A percentile compares a stretch with the other conserved stretches of the same genome.
phyloP scores from a whole-genome alignment of 2,888 invertebrate genomes.

The Zaprionus obscuricornis region DNA sequence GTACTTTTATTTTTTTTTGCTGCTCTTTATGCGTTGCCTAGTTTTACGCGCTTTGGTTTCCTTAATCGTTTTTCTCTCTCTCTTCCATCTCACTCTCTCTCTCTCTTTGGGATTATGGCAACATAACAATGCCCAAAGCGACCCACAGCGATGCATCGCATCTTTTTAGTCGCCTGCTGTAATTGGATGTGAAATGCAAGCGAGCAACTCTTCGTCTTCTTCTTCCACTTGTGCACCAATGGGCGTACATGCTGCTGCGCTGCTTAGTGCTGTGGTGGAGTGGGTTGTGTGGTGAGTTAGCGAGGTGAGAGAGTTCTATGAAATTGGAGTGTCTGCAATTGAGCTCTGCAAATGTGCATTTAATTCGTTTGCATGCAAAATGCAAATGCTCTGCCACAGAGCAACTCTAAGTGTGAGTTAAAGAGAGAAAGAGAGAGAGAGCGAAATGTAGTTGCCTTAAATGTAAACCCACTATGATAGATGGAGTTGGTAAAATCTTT shows the following conservation, averaged over 20 bases:
- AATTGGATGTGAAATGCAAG: conserved; percentile 67
- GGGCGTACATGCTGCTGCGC: no score
- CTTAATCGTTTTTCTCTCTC: conserved; percentile 68
- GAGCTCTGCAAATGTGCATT: conserved; percentile 70
- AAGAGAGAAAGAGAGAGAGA: conserved; percentile 10
- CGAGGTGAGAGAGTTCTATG: conserved; percentile 2
- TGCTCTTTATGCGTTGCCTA: conserved; percentile 40
- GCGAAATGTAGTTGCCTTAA: conserved; percentile 2
- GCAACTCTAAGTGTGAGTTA: conserved; percentile 18
- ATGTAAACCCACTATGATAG: conserved; percentile 62
- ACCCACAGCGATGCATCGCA: conserved; percentile 43
- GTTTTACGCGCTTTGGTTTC: conserved; percentile 70
- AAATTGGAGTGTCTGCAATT: conserved; percentile 53
- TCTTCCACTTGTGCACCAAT: no score
- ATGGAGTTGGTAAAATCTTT: conserved; percentile 74
- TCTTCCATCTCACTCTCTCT: background rate
- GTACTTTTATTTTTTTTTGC: background rate
- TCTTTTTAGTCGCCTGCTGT: conserved; percentile 51
- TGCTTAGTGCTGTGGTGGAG: no score
- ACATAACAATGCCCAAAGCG: conserved; percentile 75
- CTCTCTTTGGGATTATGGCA: conserved; percentile 64
- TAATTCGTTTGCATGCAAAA: conserved; percentile 59
- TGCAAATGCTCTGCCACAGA: background rate
- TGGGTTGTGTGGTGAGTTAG: background rate
- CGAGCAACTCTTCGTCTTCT: no score